Conservation (phyloP, 2,113 vertebrate genomes). For the Pardalotus punctatus region DNA sequence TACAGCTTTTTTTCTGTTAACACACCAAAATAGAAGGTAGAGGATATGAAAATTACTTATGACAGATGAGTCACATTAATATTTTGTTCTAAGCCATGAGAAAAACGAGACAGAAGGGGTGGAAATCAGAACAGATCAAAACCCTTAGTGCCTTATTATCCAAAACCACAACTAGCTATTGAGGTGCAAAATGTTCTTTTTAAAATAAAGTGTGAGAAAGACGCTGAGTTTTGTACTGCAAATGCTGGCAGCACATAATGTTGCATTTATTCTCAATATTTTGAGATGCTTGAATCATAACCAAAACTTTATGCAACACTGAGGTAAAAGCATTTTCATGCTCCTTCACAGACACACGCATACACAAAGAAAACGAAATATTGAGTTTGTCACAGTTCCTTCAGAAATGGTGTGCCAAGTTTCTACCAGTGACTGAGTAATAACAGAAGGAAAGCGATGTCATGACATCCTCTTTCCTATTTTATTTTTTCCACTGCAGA, state of each 20-base stretch:
- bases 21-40: neutral
- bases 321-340: constrained; percentile 3
- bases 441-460: neutral
- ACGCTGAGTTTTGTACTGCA: neutral
- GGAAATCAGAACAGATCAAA: constrained; percentile 36
- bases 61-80: constrained; percentile 57
- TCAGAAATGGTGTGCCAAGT: neutral
- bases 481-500: neutral
- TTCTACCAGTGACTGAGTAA: neutral
- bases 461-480: neutral
- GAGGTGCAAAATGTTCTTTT: constrained; percentile 66
- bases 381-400: neutral
- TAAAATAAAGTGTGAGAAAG: constrained; percentile 41
- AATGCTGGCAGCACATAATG: constrained; percentile 43
- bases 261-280: constrained; percentile 32
- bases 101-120: constrained; percentile 30
- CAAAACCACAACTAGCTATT: constrained; percentile 46
- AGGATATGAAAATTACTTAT: constrained; percentile 42
- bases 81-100: constrained; percentile 33
- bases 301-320: constrained; percentile 6
- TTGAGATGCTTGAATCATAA: constrained; percentile 31
- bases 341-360: neutral
- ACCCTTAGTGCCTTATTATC: neutral
- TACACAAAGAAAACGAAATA: neutral
- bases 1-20: neutral